Conservation (phyloP, 2,797 vertebrate genomes). For the Manis crassicaudata region DNA sequence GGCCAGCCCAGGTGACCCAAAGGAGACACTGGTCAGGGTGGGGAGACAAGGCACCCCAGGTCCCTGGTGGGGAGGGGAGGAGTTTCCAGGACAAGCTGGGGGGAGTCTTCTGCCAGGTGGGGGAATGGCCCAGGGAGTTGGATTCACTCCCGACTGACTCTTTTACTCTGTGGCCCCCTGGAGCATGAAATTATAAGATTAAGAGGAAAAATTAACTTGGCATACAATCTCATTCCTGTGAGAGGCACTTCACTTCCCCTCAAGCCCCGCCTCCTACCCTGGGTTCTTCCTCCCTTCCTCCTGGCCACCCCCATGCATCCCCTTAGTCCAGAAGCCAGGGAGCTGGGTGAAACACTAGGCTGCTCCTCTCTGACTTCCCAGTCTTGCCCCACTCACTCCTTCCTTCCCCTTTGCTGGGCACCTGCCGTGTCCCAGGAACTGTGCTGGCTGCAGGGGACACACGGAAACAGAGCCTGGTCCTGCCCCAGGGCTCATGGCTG, state of each 20-base stretch:
- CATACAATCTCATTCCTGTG: conserved; percentile 62
- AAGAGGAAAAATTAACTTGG: conserved; percentile 73
- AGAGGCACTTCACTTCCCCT: neutral
- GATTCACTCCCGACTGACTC: conserved; percentile 83
- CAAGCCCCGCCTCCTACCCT: accelerated
- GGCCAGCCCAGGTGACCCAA: neutral
- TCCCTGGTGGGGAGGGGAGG: neutral
- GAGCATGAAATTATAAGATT: conserved; percentile 87
- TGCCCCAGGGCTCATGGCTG: neutral
- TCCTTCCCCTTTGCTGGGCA: neutral
- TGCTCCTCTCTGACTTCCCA: neutral
- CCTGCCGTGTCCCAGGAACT: neutral
- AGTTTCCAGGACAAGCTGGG: neutral
- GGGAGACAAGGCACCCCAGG: neutral
- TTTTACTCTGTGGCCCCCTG: conserved; percentile 85
- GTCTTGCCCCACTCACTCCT: neutral
- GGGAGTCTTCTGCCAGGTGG: neutral
- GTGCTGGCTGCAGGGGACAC: neutral
- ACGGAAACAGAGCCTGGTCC: neutral
- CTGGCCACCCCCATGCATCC: too few species aligned
- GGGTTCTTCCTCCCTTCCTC: neutral
- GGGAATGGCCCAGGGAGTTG: conserved; percentile 71
- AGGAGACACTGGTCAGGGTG: neutral
- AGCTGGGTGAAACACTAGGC: neutral
- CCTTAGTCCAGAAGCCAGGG: neutral